phyloP scores from a whole-genome alignment of 2,113 vertebrate genomes.

The Oreamnos americanus region DNA sequence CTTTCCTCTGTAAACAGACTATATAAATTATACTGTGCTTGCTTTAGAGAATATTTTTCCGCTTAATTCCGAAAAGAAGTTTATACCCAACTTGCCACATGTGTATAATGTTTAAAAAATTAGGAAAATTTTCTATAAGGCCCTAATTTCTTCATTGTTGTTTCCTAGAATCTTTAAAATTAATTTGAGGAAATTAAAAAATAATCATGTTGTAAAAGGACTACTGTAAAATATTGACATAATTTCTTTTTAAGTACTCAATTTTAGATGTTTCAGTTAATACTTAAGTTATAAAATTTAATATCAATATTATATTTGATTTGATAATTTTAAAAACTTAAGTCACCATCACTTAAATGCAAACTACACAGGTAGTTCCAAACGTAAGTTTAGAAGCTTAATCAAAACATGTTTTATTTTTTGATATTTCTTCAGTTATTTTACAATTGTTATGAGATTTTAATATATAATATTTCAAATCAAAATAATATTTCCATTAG shows the following conservation, averaged over 20 bases:
- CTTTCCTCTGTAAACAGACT: neutral
- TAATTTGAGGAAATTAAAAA: slow-evolving; percentile 30
- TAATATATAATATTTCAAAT: slow-evolving; percentile 16
- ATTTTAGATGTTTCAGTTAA: neutral
- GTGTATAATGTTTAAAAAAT: neutral
- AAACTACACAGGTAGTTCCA: neutral
- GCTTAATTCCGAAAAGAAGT: neutral
- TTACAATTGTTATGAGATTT: neutral
- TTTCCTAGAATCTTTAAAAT: neutral
- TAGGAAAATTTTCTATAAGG: neutral
- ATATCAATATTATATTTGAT: neutral
- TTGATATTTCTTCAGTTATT: neutral
- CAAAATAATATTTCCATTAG: neutral
- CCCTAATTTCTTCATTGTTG: neutral
- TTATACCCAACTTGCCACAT: neutral
- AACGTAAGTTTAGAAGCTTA: neutral
- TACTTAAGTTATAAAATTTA: slow-evolving; percentile 10
- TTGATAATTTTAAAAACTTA: slow-evolving; percentile 4
- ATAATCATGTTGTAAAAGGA: neutral
- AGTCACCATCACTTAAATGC: neutral
- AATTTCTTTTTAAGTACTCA: neutral
- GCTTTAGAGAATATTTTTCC: neutral
- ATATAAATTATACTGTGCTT: neutral
- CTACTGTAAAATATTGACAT: neutral
- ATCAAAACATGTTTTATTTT: neutral